Conservation (phyloP, 2,888 invertebrate genomes). For the Acanthosepion esculentum region DNA sequence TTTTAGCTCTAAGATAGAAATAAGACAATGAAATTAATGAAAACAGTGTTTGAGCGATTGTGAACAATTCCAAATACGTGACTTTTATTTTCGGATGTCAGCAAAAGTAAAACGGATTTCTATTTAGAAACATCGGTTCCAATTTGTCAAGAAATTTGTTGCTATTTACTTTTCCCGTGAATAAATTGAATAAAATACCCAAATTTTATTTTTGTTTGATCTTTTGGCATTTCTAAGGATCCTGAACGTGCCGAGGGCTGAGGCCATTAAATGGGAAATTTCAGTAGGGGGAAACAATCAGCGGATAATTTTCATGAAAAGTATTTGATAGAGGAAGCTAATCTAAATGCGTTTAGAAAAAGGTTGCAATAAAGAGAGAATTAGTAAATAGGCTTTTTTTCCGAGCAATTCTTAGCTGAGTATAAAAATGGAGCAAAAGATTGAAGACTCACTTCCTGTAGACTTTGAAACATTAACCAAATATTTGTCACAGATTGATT, state of each 20-base stretch:
- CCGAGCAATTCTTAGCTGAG: not conserved
- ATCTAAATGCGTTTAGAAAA: not conserved
- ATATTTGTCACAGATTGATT: not conserved
- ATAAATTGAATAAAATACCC: not conserved
- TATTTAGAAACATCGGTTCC: conserved; percentile 13
- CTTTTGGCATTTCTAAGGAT: conserved; percentile 12
- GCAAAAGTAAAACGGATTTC: not conserved
- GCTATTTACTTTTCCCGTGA: not conserved
- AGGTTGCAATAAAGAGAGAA: not conserved
- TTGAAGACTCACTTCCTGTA: not conserved
- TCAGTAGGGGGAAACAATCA: not conserved
- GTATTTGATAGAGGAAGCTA: not conserved
- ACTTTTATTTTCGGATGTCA: not conserved
- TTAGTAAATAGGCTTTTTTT: not conserved
- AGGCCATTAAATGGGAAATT: not conserved
- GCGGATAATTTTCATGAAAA: not conserved
- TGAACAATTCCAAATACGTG: not conserved
- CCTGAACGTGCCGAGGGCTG: not conserved
- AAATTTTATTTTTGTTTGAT: not conserved
- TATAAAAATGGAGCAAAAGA: not conserved
- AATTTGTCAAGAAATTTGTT: not conserved
- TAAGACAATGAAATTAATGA: not conserved
- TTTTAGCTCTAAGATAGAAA: not conserved
- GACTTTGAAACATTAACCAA: not conserved
- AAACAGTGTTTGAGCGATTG: not conserved